phyloP scores from a whole-genome alignment of 2,888 invertebrate genomes.

The Drosophila yooni region DNA sequence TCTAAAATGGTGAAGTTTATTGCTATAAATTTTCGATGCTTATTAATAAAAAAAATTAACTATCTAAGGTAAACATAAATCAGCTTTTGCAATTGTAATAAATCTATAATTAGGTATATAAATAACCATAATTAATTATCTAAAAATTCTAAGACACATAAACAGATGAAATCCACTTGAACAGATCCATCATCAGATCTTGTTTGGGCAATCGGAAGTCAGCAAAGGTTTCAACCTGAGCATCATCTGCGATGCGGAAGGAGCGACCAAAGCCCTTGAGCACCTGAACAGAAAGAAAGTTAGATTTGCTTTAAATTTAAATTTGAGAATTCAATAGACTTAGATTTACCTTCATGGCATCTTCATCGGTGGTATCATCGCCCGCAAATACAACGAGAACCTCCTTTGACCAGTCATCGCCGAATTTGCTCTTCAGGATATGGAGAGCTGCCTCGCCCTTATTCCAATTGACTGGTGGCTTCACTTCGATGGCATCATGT shows the following conservation, averaged over 20 bases:
- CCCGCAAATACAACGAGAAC: conserved; percentile 93
- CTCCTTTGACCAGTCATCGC: conserved; percentile 89
- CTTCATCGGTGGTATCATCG: conserved; percentile 95
- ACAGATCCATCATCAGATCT: conserved; percentile 89
- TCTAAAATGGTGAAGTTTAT: background rate
- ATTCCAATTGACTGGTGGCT: conserved; percentile 88
- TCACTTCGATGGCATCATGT: conserved; percentile 91
- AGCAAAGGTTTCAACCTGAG: conserved; percentile 88
- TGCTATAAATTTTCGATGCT: background rate
- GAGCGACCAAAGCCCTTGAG: conserved; percentile 90
- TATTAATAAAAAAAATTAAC: background rate
- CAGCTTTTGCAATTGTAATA: background rate
- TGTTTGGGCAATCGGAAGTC: conserved; percentile 90
- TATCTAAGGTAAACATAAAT: background rate
- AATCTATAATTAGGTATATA: background rate
- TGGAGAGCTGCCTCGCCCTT: conserved; percentile 89
- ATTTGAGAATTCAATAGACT: background rate
- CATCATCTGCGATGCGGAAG: conserved; percentile 89
- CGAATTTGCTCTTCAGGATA: conserved; percentile 90
- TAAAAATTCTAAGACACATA: conserved; percentile 57
- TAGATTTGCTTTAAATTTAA: background rate
- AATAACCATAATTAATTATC: background rate
- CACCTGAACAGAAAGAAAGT: conserved; percentile 85
- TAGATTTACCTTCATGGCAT: conserved; percentile 91
- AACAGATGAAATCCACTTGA: conserved; percentile 88